Evolutionary conservation across 2,888 invertebrate genomes (phyloP).

Genomic region (Pollenia angustigena): DNA sequence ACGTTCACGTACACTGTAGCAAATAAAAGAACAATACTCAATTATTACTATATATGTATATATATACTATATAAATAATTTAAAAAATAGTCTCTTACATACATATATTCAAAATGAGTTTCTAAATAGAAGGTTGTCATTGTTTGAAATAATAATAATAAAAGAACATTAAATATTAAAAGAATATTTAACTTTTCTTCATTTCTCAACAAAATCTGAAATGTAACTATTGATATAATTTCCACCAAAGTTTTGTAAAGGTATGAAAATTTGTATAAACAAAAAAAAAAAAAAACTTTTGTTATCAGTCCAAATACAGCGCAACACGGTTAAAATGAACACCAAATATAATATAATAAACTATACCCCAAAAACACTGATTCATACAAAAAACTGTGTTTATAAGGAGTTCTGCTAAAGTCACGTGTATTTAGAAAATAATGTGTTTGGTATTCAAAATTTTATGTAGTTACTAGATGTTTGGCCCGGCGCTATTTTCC

Average conservation of each 20-base stretch:
- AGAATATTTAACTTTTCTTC: neutral
- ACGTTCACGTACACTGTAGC: constrained; percentile 82
- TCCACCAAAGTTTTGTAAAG: constrained; percentile 16
- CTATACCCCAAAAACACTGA: no score
- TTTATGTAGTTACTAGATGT: no score
- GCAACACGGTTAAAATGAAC: no score
- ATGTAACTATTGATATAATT: constrained; percentile 58
- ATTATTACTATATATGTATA: neutral
- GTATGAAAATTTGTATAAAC: constrained; percentile 8
- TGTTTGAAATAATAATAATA: neutral
- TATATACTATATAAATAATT: neutral
- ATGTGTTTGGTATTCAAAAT: no score
- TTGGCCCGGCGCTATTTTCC: no score
- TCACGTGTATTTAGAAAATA: no score
- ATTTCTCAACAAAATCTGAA: constrained; percentile 59
- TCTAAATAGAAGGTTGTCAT: constrained; percentile 63
- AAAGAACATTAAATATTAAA: no score
- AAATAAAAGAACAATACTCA: neutral
- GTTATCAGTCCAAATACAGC: constrained; percentile 56
- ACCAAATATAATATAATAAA: no score
- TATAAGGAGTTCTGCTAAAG: no score
- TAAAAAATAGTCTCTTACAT: constrained; percentile 26
- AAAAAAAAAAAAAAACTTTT: constrained; percentile 47
- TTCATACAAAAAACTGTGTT: no score
- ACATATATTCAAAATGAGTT: constrained; percentile 68